Base-by-base conservation (phyloP, 1,140 invertebrate species). In the Drosophila nigromelanica region DNA sequence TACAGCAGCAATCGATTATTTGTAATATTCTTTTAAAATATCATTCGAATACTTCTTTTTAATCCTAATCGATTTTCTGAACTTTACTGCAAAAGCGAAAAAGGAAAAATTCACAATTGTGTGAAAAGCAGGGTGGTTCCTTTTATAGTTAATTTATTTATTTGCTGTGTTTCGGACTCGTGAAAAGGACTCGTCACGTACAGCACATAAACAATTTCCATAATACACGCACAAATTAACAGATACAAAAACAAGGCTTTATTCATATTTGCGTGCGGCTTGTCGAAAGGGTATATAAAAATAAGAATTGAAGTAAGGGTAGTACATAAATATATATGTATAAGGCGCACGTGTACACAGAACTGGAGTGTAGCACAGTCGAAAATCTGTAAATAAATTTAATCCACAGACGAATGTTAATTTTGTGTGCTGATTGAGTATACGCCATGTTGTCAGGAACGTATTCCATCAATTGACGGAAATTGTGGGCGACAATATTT, bases 221-320 rank as follows among this genome's bases (percentile, higher is more conserved):
- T 59, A 68, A 68, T 50, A 6, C 45, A 51, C 39, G 39, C 66
- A 52, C 47, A 61, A 60, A 51, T 61, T 68, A 68, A 35, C 55
- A 42, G 40, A 56, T n/a, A 60, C 21, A 60, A 40, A n/a, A 52
- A 51, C 14, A 52, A n/a, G 15, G 27, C 15, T 11, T 43, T 56
- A 15, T 56, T 43, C 39, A 43, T 43, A 30, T 30, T 18, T 43
- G 37, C 21, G 21, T 15, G 54, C 8, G 50, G 50, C 50, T 24
- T 14, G 18, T 14, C 18, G 21, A 55, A 55, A 43, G 61, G 48
- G 43, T 61, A 33, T 12, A 43, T 5, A 52, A 6, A 43, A 11
- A 33, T 11, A 12, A 15, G 11, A 42, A 56, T 56, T 56, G 15
- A 27, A 43, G 39, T 30, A 27, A 43, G 40, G 21, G 6, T 7